A percentile compares a stretch with the other conserved stretches of the same genome.
These are phyloP conservation scores for Lasioglossum albipes DNA, from an alignment of 1,140 invertebrate genomes.

Conservation along the genomic window DNA sequence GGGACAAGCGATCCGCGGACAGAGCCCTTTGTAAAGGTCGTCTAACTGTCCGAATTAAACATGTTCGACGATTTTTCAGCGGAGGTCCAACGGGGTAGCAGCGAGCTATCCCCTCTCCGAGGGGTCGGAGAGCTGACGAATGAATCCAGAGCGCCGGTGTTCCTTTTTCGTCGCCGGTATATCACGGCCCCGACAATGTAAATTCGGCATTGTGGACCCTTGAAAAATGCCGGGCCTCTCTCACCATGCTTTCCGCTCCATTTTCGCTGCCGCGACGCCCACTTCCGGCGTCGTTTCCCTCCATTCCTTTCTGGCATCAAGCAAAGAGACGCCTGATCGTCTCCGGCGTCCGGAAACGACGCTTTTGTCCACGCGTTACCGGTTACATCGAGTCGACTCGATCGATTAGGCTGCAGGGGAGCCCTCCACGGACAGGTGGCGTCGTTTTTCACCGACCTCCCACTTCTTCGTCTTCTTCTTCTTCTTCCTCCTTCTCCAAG, in stretches of 20 bases:
- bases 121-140: conserved; percentile 65
- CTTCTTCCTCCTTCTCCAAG: conserved; percentile 11
- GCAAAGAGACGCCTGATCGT: conserved; percentile 25
- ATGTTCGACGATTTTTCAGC: conserved; percentile 50
- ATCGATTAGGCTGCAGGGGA: conserved; percentile 56
- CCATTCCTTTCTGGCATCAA: conserved; percentile 33
- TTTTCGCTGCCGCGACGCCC: conserved; percentile 23
- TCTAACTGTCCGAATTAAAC: conserved; percentile 50
- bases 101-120: conserved; percentile 44
- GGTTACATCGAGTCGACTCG: conserved; percentile 56
- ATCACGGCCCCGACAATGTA: conserved; percentile 55
- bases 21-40: not conserved
- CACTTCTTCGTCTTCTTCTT: not conserved
- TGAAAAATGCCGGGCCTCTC: conserved; percentile 61
- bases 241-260: conserved; percentile 48
- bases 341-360: conserved; percentile 53
- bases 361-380: conserved; percentile 63
- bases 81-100: too few relatives aligned
- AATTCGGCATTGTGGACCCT: conserved; percentile 64
- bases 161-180: conserved; percentile 41
- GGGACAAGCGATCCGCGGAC: not conserved
- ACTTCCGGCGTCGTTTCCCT: conserved; percentile 42
- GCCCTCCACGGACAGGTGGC: conserved; percentile 48
- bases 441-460: conserved; percentile 59
- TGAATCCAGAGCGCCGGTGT: conserved; percentile 52